Base-by-base conservation (phyloP, 2,888 invertebrate species). In the Rhingia campestris region DNA sequence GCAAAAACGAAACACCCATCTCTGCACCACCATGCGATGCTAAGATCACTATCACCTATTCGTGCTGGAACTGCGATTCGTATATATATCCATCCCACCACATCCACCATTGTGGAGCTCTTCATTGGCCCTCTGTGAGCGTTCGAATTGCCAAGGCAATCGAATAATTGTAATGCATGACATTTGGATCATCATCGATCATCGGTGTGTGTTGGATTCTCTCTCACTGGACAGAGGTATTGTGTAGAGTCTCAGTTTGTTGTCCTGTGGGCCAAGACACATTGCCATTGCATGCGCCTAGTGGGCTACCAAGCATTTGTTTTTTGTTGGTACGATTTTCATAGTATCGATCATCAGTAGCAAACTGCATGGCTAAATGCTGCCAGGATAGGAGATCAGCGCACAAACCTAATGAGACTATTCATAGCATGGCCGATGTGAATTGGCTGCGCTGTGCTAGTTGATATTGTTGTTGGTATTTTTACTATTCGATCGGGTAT, bases 141-240 rank as follows among this genome's bases (percentile, higher is more conserved):
- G 12, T 63, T 77, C 33, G 63, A 63, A 79, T 84, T 69, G 67
- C 64, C 82, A 74, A 74, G 74, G 74, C 74, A 84, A 84, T 84
- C 84, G 84, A 84, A 84, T 84, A 79, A 84, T 84, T 84, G 84
- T 70, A 80, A 84, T 84, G 84, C 84, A 84, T 84, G 84, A 84
- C 84, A 84, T 84, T 84, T 80, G 84, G 84, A 84, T 84, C 84
- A 84, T 84, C 84, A 84, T 84, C 84, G 84, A 84, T 84, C 84
- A 84, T 84, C 80, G 80, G 63, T 47, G 67, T 64, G 51, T 58
- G 53, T 47, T 33, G 33, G 7, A 9, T 49, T 7, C 47, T 22
- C 30, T 39, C 30, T 14, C 14, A 14, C 41, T 49, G 49, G 49
- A 49, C 49, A 49, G 49, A 49, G 49, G 49, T 49, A 9, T 22